Evolutionary conservation across 2,888 invertebrate species (phyloP), one percentile per base, ranked within the genome.

Genomic region (Prosopocoilus inquinatus): DNA sequence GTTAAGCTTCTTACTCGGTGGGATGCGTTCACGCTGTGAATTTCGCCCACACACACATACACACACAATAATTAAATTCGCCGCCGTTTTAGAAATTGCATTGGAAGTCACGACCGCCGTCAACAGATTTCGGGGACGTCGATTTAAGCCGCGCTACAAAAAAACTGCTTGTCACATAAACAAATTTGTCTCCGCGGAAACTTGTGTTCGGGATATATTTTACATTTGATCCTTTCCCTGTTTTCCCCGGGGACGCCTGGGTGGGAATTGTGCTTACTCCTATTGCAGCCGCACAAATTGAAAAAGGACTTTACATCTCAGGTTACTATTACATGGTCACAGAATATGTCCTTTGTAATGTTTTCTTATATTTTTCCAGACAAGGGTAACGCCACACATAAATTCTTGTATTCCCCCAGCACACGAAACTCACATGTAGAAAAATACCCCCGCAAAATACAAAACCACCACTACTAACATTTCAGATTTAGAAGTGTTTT

Each of bases 1-100:
- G 69, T 70, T 70, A 69, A 70, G 69, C 70, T 68, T 63, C 70
- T 71, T 71, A 71, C 66, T 66, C 65, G 67, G 61, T 66, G 58
- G 50, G 45, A 44, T 4, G 13, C 15, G 9, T 43, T n/a, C 43
- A 43, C 43, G 16, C 43, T 33, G 28, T n/a, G 35, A 33, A 47
- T 47, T n/a, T 15, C n/a, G 13, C 34, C 32, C 32, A 12, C 47
- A n/a, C 4, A n/a, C 33, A n/a, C n/a, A n/a, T n/a, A n/a, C n/a
- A n/a, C n/a, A n/a, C n/a, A n/a, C n/a, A n/a, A n/a, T n/a, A 15
- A 47, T 15, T 32, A 15, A 47, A 47, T 33, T 47, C n/a, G 9
- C 11, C n/a, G 9, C 11, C n/a, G 13, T 9, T 20, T 20, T 15
- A 43, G 20, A 43, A 43, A 43, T 15, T 43, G 16, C 16, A 20